Evolutionary conservation across 2,888 invertebrate genomes (phyloP), one percentile per base, ranked within the genome.

Genomic region (Trissolcus japonicus): DNA sequence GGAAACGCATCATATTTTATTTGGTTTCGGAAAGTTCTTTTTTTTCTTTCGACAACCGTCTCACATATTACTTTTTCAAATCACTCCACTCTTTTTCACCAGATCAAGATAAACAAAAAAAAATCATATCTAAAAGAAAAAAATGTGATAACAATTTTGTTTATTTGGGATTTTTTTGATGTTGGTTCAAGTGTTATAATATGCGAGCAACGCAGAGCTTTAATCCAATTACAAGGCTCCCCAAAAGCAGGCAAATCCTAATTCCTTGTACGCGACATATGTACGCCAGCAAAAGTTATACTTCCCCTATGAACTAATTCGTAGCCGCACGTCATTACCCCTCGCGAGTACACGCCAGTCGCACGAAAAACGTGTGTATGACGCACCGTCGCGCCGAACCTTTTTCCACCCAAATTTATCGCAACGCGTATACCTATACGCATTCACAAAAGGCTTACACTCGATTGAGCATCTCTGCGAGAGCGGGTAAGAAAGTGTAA

Each of bases 401-500:
- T 79, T 80, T 80, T 80, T 79, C 73, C 76, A 40, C 78, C 78
- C 71, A 80, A 81, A 82, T 82, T 81, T 81, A 81, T 81, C 80
- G 80, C 79, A 63, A 72, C 69, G 60, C 73, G 78, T 78, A 79
- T 78, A 46, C 46, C 46, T 46, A 46, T 46, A 76, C 75, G 76
- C 63, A 84, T 84, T 83, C 83, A 85, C 85, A 85, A 83, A 83
- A 82, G 82, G 78, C 81, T 84, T 75, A 82, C 85, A 82, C 82
- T 86, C 86, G 86, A 86, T 86, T 86, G 86, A 83, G 43, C 83
- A 83, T 81, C 82, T 80, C 77, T 59, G 63, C 69, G 55, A 51
- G 56, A 63, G 59, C 71, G 19, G 17, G 19, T 16, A 51, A 51
- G 19, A 51, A 19, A 51, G 51, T 41, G 43, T 13, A 50, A 46